Percentiles rank a stretch among this genome's conserved stretches.
Conservation (phyloP, 2,113 vertebrate species). For the Porphyrio hochstetteri region DNA sequence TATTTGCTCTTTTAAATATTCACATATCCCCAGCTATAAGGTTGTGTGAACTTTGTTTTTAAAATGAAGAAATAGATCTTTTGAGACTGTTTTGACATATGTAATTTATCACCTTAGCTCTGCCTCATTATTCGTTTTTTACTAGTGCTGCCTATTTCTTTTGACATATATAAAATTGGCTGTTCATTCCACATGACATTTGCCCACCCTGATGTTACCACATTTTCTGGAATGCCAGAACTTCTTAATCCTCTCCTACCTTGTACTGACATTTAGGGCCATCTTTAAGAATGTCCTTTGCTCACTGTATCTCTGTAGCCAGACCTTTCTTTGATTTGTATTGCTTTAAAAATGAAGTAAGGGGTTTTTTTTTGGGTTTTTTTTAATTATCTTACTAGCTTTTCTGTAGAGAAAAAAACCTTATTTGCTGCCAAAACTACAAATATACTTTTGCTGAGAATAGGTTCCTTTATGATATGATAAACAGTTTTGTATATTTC, state of each 20-base stretch:
- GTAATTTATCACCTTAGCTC: not conserved
- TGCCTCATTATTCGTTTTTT: not conserved
- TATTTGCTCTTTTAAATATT: not conserved
- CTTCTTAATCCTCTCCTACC: not conserved
- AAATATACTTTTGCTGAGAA: not conserved
- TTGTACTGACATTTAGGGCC: not conserved
- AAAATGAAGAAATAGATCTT: not conserved
- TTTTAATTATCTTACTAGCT: not conserved
- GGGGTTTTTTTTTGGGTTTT: not conserved
- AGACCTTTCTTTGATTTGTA: not conserved
- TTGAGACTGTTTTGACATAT: not conserved
- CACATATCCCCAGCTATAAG: not conserved
- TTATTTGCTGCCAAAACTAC: not conserved
- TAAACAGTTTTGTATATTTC: not conserved
- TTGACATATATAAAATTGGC: not conserved
- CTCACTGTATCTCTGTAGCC: not conserved
- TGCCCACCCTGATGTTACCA: not conserved
- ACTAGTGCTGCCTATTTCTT: not conserved
- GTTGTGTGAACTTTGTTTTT: not conserved
- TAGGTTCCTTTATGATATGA: not conserved
- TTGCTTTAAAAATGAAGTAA: not conserved
- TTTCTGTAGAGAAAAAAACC: not conserved
- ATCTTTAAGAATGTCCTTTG: not conserved
- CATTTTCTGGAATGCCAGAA: not conserved
- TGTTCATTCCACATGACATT: not conserved